Percentiles rank a stretch among this genome's conserved stretches.
Evolutionary conservation across 1,140 invertebrate species (phyloP).

Genomic region (Arctopsyche grandis): DNA sequence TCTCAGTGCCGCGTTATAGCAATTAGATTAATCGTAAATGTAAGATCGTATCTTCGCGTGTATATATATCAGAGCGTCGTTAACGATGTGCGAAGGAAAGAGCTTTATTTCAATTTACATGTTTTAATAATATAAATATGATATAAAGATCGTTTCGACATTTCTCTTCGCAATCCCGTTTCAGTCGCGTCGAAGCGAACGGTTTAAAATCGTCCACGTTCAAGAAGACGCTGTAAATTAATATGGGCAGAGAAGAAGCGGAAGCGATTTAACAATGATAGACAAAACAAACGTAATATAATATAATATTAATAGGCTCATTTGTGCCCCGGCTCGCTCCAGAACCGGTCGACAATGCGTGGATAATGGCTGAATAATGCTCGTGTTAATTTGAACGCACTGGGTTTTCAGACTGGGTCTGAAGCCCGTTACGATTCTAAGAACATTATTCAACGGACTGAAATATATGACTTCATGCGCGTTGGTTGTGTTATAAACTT

Average conservation of each 20-base stretch:
- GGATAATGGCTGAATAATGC: constrained; percentile 17
- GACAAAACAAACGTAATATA: constrained; percentile 6
- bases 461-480: not conserved
- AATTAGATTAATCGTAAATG: constrained; percentile 4
- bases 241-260: not conserved
- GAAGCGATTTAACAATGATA: not conserved
- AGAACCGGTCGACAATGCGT: constrained; percentile 14
- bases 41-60: not conserved
- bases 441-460: not conserved
- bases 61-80: constrained; percentile 4
- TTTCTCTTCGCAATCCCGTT: not conserved
- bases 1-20: not conserved
- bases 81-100: constrained; percentile 6
- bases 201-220: too few species aligned
- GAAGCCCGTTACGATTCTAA: constrained; percentile 8
- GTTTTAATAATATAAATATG: constrained; percentile 6
- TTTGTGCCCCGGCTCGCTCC: not conserved
- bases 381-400: constrained; percentile 18
- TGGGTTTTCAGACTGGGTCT: constrained; percentile 1
- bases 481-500: too few species aligned
- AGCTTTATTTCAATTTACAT: constrained; percentile 14
- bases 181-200: too few species aligned
- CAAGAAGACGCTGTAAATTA: too few species aligned
- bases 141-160: constrained; percentile 2
- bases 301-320: not conserved